Conservation (phyloP, 2,797 vertebrate genomes). For the Astyanax mexicanus region DNA sequence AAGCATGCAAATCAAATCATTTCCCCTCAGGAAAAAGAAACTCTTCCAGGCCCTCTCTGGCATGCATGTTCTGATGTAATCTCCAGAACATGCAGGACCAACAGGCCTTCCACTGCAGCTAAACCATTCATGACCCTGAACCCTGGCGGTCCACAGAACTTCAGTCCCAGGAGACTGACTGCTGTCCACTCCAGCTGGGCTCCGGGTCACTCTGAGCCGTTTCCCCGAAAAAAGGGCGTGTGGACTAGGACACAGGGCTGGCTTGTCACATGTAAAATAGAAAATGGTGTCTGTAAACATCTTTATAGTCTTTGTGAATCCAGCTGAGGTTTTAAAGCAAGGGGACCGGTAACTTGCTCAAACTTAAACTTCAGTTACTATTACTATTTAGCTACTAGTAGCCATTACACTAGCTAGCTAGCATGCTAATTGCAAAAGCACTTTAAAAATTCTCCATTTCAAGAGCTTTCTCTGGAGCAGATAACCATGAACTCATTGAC, state of each 20-base stretch:
- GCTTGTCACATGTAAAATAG: background rate
- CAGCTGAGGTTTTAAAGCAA: too few species aligned
- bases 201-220: conserved; percentile 32
- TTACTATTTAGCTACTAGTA: too few species aligned
- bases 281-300: background rate
- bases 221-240: conserved; percentile 30
- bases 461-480: too few species aligned
- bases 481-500: too few species aligned
- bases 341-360: too few species aligned
- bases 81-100: conserved; percentile 45
- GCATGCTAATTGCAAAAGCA: too few species aligned
- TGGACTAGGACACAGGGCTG: background rate
- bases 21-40: conserved; percentile 48
- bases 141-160: conserved; percentile 28
- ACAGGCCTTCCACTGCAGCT: conserved; percentile 18
- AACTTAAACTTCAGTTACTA: too few species aligned
- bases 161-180: conserved; percentile 16
- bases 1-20: conserved; percentile 43
- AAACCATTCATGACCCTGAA: conserved; percentile 28
- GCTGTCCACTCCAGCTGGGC: conserved; percentile 33
- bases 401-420: too few species aligned
- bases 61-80: conserved; percentile 56
- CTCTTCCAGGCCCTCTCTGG: conserved; percentile 53
- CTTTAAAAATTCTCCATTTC: too few species aligned
- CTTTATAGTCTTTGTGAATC: background rate